These are phyloP conservation scores for Pseudotriccus pelzelni DNA, from an alignment of 2,797 vertebrate species.

Conservation along the genomic window DNA sequence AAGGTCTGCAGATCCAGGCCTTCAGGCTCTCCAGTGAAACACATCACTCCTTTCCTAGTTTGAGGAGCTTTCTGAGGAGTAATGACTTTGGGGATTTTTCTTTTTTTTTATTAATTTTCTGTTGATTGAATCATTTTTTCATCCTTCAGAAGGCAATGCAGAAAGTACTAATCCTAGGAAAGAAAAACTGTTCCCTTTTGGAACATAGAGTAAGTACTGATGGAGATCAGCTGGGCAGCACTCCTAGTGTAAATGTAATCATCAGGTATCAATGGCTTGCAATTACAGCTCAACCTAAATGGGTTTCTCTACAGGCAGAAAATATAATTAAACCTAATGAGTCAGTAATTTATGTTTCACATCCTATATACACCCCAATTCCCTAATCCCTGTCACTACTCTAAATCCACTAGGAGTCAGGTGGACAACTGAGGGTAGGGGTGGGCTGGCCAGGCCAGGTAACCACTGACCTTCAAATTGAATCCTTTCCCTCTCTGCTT, in stretches of 20 bases:
- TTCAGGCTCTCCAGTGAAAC: neutral
- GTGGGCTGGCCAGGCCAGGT: neutral
- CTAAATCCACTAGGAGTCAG: neutral
- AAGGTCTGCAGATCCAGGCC: neutral
- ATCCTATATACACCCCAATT: neutral
- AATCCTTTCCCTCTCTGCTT: neutral
- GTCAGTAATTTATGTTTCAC: neutral
- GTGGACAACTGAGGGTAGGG: neutral
- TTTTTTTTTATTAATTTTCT: neutral
- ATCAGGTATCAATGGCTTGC: neutral
- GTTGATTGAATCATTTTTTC: neutral
- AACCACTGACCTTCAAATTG: accelerated
- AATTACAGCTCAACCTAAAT: neutral
- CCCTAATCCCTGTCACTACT: neutral
- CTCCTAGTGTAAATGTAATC: neutral
- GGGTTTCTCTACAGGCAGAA: neutral
- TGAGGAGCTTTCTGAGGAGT: neutral
- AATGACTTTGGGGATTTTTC: neutral
- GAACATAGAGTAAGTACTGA: neutral
- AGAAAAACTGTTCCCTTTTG: neutral
- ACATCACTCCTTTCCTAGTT: neutral
- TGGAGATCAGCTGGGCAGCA: neutral
- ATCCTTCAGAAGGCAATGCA: neutral
- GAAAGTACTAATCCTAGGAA: neutral
- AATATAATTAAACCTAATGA: constrained; percentile 2